These are phyloP conservation scores for Callyntrura sp. DNA, from an alignment of 2,888 invertebrate genomes.

Conservation along the genomic window DNA sequence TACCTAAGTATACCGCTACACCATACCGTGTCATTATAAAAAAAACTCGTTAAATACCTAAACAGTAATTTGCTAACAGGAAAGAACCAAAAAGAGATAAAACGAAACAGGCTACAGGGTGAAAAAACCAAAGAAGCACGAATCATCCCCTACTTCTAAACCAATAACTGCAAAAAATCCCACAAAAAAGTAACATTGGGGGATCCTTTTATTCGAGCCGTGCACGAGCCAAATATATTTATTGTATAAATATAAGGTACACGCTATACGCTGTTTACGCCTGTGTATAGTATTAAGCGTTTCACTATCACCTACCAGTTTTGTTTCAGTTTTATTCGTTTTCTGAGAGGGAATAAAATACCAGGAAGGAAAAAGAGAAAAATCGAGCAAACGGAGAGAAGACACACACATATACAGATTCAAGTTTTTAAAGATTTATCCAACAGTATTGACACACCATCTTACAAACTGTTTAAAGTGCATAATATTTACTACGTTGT, in stretches of 20 bases:
- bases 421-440: not conserved
- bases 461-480: not conserved
- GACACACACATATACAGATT: not conserved
- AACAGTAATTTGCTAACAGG: too few relatives aligned
- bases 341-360: conserved; percentile 19
- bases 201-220: conserved; percentile 12
- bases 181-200: conserved; percentile 18
- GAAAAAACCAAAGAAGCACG: not conserved
- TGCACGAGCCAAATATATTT: conserved; percentile 39
- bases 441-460: not conserved
- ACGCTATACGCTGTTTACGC: too few relatives aligned
- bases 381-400: not conserved
- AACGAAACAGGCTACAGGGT: too few relatives aligned
- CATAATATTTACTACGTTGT: not conserved
- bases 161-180: not conserved
- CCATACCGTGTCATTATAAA: too few relatives aligned
- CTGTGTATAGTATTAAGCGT: not conserved
- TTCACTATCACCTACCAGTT: not conserved
- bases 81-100: too few relatives aligned
- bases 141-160: not conserved
- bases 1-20: too few relatives aligned
- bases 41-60: too few relatives aligned
- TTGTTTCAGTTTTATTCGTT: not conserved
- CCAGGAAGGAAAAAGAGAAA: conserved; percentile 20
- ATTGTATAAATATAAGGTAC: not conserved